Evolutionary conservation across 1,140 invertebrate species (phyloP).

Genomic region (Drosophila busckii): DNA sequence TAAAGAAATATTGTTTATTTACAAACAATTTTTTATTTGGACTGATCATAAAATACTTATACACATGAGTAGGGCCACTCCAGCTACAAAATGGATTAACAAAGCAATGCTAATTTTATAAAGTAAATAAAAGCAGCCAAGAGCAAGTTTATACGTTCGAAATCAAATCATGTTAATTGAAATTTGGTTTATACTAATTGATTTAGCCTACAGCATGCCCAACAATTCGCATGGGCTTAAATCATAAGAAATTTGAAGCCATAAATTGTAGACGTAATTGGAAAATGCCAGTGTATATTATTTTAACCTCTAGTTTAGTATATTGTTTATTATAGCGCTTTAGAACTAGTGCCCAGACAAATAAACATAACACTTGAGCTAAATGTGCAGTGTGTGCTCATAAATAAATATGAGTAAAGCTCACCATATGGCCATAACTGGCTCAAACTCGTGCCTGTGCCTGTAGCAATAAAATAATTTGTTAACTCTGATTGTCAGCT

Average conservation of each 20-base stretch:
- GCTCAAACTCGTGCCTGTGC: neutral
- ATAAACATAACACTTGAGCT: slow-evolving; percentile 48
- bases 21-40: neutral
- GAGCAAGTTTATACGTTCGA: slow-evolving; percentile 17
- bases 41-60: slow-evolving; percentile 5
- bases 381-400: slow-evolving; percentile 22
- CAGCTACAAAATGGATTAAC: slow-evolving; percentile 47
- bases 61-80: slow-evolving; percentile 14
- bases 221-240: slow-evolving; percentile 13
- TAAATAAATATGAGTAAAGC: slow-evolving; percentile 49
- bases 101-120: slow-evolving; percentile 65
- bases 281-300: slow-evolving; percentile 47
- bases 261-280: slow-evolving; percentile 47
- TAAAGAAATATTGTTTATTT: slow-evolving; percentile 21
- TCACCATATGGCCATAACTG: neutral
- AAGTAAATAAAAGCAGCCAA: slow-evolving; percentile 48
- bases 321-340: slow-evolving; percentile 19
- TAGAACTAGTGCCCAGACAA: slow-evolving; percentile 14
- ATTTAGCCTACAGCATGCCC: slow-evolving; percentile 10
- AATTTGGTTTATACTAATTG: slow-evolving; percentile 72
- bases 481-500: too few relatives aligned
- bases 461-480: neutral
- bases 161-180: slow-evolving; percentile 65
- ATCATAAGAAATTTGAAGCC: slow-evolving; percentile 38
- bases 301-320: slow-evolving; percentile 31